Base-by-base conservation (phyloP, 2,888 invertebrate species). In the Agrypnus murinus region DNA sequence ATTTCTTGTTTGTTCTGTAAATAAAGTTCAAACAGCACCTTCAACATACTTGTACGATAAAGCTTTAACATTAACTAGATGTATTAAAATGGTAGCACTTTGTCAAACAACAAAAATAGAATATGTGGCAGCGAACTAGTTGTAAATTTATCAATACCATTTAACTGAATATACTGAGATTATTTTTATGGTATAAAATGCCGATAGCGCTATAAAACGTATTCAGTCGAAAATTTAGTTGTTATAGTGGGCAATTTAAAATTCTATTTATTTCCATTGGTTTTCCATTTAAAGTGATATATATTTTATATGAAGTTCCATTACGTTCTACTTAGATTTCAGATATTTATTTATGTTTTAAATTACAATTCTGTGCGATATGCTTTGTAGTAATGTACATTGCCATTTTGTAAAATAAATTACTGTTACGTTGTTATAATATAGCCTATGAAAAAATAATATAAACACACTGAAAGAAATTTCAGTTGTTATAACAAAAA, bases 101-200 rank as follows among this genome's bases (percentile, higher is more conserved):
- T 40, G 7, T 12, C 40, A 12, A 40, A 7, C 40, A n/a, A n/a
- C 12, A 7, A 40, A 40, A 40, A 40, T 40, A 40, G 12, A 40
- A 40, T 12, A 25, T 25, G 25, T 25, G 25, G 25, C 25, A 25
- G 25, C 25, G 3, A 25, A n/a, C 40, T 40, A 40, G 12, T 12
- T 10, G 40, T 40, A 12, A 12, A 40, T 40, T 12, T 40, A 40
- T 40, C 40, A 40, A n/a, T 40, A 12, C 40, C 40, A 40, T 40
- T 40, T 40, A n/a, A 40, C 40, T 40, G 40, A 10, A 40, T 12
- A 12, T 10, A 12, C 40, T n/a, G 40, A 40, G 40, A 40, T 40
- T 40, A 40, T 40, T 40, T 40, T 40, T 40, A 40, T 40, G 40
- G 40, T 40, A 40, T 40, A 40, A 40, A 40, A 40, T 40, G 40